Percentiles rank a stretch among this genome's conserved stretches.
Conservation (phyloP, 2,797 vertebrate species). For the Ptychadena robeensis region DNA sequence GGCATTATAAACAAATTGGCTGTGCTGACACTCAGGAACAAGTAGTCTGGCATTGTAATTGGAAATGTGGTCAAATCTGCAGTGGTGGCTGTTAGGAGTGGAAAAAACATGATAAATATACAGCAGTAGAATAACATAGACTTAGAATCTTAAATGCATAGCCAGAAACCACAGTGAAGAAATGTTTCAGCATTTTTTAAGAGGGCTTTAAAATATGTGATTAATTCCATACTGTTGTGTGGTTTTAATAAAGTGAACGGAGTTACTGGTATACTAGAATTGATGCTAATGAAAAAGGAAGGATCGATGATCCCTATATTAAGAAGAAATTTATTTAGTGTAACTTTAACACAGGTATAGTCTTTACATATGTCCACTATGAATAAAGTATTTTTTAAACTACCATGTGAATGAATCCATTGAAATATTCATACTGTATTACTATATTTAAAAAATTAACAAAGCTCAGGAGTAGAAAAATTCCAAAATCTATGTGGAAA, state of each 20-base stretch:
- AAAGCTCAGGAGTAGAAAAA: too few relatives aligned
- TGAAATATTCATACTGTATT: too few relatives aligned
- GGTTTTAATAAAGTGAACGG: background rate
- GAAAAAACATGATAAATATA: conserved; percentile 49
- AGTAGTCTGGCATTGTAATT: conserved; percentile 50
- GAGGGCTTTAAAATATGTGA: conserved; percentile 37
- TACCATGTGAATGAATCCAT: too few relatives aligned
- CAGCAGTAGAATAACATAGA: conserved; percentile 18
- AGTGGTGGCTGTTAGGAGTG: conserved; percentile 36
- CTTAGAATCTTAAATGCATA: conserved; percentile 34
- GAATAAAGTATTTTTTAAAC: too few relatives aligned
- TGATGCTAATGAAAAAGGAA: background rate
- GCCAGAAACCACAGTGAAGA: conserved; percentile 51
- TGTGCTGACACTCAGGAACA: conserved; percentile 53
- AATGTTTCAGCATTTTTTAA: conserved; percentile 37
- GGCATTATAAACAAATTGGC: conserved; percentile 45
- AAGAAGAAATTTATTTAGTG: background rate
- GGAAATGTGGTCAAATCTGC: conserved; percentile 59
- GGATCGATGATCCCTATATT: background rate
- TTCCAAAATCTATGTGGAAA: too few relatives aligned
- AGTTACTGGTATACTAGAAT: background rate
- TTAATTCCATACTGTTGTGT: conserved; percentile 35
- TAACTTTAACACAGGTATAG: background rate
- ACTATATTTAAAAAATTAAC: too few relatives aligned
- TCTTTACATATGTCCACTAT: background rate